Conservation (phyloP, 2,113 vertebrate species). For the Psephotus haematonotus region DNA sequence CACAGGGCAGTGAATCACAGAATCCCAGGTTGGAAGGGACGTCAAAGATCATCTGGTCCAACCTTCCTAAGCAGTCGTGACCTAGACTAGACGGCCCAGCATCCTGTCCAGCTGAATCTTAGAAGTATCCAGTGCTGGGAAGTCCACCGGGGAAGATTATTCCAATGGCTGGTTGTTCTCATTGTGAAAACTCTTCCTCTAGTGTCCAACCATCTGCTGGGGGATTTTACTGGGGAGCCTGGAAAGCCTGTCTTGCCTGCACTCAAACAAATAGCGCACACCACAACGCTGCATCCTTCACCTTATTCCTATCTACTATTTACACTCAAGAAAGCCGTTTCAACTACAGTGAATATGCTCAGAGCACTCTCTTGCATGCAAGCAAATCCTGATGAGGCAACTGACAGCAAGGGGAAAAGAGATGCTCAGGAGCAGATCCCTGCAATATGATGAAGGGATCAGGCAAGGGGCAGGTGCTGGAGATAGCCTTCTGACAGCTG, state of each 20-base stretch:
- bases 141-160: background rate
- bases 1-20: background rate
- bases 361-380: background rate
- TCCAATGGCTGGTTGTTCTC: background rate
- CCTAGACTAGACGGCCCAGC: background rate
- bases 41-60: background rate
- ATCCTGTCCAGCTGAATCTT: background rate
- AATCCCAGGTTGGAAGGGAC: background rate
- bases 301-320: background rate
- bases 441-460: fast-evolving
- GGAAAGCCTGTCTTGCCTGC: background rate
- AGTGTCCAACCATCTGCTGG: background rate
- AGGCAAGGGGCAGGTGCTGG: background rate
- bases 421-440: background rate
- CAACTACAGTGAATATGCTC: background rate
- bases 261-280: background rate
- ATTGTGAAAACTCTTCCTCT: background rate
- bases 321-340: background rate
- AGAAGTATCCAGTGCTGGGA: background rate
- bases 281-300: background rate
- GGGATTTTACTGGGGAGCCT: background rate
- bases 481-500: background rate
- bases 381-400: background rate
- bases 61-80: background rate
- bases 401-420: background rate